Conservation (phyloP, 2,113 vertebrate species). For the Lamprologus sp. region DNA sequence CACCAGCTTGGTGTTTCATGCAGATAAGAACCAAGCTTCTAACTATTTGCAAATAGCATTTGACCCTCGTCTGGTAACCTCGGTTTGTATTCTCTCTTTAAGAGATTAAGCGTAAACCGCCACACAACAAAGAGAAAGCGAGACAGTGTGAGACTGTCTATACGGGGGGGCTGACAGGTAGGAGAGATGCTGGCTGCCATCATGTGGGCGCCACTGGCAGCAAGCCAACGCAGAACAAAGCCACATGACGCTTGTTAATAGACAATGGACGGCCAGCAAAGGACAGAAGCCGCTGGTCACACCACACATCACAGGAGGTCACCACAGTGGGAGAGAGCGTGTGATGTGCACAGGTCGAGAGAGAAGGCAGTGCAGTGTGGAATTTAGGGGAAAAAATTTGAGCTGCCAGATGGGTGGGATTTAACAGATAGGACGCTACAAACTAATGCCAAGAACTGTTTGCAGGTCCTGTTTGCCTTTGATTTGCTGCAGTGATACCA, state of each 20-base stretch:
- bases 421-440: background rate
- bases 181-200: constrained; percentile 29
- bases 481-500: background rate
- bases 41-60: background rate
- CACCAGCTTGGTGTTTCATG: background rate
- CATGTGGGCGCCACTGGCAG: constrained; percentile 2
- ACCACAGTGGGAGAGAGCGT: background rate
- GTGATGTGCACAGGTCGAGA: background rate
- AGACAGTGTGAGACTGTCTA: background rate
- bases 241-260: constrained; percentile 21
- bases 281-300: constrained; percentile 31
- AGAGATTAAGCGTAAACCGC: background rate
- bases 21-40: background rate
- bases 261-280: constrained; percentile 11
- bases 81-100: background rate
- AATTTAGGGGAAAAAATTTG: background rate
- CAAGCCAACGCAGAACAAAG: constrained; percentile 11
- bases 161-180: background rate
- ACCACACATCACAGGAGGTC: constrained; percentile 4
- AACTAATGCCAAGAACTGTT: constrained; percentile 9
- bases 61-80: background rate
- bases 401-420: background rate
- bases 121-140: background rate
- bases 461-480: background rate
- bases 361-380: background rate